These are phyloP conservation scores for Octodon degus DNA, from an alignment of 2,113 vertebrate species.

Conservation along the genomic window DNA sequence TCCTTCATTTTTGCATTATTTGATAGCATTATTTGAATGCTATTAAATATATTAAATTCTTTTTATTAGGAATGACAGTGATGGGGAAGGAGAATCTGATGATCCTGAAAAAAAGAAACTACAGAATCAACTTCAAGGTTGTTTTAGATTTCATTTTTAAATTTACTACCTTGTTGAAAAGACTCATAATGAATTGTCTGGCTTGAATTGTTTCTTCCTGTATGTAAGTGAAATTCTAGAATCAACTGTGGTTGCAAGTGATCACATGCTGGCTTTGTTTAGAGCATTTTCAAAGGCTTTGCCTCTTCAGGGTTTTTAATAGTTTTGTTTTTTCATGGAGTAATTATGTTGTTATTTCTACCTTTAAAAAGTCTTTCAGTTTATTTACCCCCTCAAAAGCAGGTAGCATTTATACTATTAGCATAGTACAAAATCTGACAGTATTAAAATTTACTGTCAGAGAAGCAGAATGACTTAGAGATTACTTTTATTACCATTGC, in stretches of 20 bases:
- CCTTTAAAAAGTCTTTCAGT: slow-evolving; percentile 22
- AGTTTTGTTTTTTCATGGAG: background rate
- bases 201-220: background rate
- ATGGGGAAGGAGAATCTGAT: slow-evolving; percentile 96
- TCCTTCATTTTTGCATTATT: slow-evolving; percentile 51
- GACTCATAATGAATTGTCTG: slow-evolving; percentile 30
- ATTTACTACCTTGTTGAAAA: slow-evolving; percentile 26
- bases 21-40: slow-evolving; percentile 56
- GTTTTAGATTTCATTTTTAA: slow-evolving; percentile 73
- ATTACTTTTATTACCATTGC: background rate
- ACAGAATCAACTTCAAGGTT: slow-evolving; percentile 98
- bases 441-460: background rate
- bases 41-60: slow-evolving; percentile 71
- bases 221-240: slow-evolving; percentile 24
- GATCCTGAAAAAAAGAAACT: slow-evolving; percentile 98
- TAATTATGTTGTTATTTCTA: slow-evolving; percentile 11
- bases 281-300: background rate
- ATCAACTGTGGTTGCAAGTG: background rate
- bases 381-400: background rate
- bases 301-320: background rate
- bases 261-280: background rate
- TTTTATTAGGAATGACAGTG: slow-evolving; percentile 95
- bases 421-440: background rate
- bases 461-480: background rate
- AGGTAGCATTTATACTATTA: background rate